Base-by-base conservation (phyloP, 1,140 invertebrate genomes). In the Diabrotica undecimpunctata region DNA sequence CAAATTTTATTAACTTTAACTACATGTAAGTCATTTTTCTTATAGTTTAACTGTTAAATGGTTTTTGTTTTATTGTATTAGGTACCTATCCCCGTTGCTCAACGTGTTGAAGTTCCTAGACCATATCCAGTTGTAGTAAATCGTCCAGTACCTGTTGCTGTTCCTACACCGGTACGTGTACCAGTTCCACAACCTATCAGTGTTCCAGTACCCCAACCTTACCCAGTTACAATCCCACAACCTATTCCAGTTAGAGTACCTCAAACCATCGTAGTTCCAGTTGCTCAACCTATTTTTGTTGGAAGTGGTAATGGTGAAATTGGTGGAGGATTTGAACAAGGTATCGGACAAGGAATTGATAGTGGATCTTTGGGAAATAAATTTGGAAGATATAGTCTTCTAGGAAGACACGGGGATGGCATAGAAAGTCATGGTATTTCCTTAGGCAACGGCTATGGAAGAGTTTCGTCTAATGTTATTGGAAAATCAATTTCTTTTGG, bases 81-180 rank as follows among this genome's bases (percentile, higher is more conserved):
- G 41, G 75, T 78, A 11, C 72, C 74, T 54, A 75, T 77, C 46
- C 71, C 73, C 65, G 50, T 39, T 41, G 52, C 65, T 9, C 54
- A 62, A 51, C 58, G 59, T 11, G 65, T 66, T 10, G 57, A 66
- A 51, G 60, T 66, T 56, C 65, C 65, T 5, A 50, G 65, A 11
- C 52, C 83, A 5, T 83, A 83, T 60, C 81, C 83, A 37, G 79
- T 81, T 7, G 73, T 75, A 3, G 80, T 85, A 0, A 80, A 81
- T 14, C 81, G 79, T 65, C 74, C 65, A 52, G 65, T 66, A 9
- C 59, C 58, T 35, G 65, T 66, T 25, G 13, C 62, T 25, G 54
- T 64, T 35, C 14, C 65, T 11, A 52, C 37, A 52, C 64, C 64
- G 52, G 39, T 61, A 12, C 59, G 46, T 54, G 58, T 62, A 12